phyloP scores from a whole-genome alignment of 2,797 vertebrate genomes.

The Crenichthys baileyi region DNA sequence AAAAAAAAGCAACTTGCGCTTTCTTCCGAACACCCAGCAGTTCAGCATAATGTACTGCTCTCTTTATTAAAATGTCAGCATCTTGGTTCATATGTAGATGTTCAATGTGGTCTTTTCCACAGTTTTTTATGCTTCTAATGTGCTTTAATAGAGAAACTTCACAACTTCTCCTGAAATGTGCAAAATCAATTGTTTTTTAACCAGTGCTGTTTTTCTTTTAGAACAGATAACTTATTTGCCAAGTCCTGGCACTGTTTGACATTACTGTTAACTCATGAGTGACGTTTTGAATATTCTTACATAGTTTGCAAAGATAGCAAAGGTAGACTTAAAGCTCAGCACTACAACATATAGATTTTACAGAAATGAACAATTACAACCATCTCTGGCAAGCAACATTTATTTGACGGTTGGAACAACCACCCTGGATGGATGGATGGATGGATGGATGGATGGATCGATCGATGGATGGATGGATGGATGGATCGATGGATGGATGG shows the following conservation, averaged over 20 bases:
- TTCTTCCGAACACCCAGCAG: conserved; percentile 14
- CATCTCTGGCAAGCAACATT: neutral
- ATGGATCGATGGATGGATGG: neutral
- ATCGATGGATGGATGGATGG: neutral
- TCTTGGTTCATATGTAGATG: conserved; percentile 2
- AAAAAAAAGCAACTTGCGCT: conserved; percentile 25
- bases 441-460: too few relatives aligned
- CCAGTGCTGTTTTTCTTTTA: neutral
- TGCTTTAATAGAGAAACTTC: neutral
- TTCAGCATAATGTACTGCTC: neutral
- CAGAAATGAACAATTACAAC: conserved; percentile 2
- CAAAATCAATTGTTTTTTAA: neutral
- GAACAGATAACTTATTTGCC: neutral
- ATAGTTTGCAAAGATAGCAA: neutral
- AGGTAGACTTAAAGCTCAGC: neutral
- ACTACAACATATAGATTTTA: neutral
- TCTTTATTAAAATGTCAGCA: conserved; percentile 12
- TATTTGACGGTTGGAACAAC: neutral
- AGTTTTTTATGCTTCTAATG: neutral
- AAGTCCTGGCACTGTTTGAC: neutral
- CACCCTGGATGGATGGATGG: too few relatives aligned
- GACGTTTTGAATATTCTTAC: neutral
- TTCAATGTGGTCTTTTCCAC: neutral
- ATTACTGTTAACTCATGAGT: neutral
- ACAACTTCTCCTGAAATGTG: neutral